These are phyloP conservation scores for Brachyopa scutellaris DNA, from an alignment of 2,888 invertebrate genomes.

Conservation along the genomic window DNA sequence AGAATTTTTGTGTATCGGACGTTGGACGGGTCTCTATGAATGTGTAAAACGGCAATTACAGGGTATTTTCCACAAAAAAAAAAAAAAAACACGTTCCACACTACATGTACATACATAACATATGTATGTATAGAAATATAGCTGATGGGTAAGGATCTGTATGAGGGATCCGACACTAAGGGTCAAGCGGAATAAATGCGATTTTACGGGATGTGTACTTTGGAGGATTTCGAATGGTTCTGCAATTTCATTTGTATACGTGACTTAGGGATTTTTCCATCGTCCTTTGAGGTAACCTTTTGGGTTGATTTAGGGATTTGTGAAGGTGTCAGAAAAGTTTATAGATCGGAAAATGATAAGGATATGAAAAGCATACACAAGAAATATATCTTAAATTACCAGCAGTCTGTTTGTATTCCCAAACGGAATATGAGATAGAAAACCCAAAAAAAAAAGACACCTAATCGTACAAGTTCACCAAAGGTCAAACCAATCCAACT, in stretches of 20 bases:
- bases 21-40: neutral
- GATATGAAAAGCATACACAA: slow-evolving; percentile 1
- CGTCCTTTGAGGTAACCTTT: slow-evolving; percentile 1
- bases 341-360: slow-evolving; percentile 36
- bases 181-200: slow-evolving; percentile 53
- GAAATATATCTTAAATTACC: neutral
- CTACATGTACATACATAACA: too few relatives aligned
- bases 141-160: too few relatives aligned
- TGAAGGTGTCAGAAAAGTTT: slow-evolving; percentile 51
- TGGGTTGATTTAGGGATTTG: slow-evolving; percentile 34
- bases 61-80: neutral
- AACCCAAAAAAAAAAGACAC: neutral
- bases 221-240: neutral
- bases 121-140: too few relatives aligned
- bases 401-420: neutral
- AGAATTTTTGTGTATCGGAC: slow-evolving; percentile 33
- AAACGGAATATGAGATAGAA: neutral
- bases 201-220: slow-evolving; percentile 25
- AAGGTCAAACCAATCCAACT: neutral
- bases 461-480: neutral
- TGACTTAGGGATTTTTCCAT: slow-evolving; percentile 1
- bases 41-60: slow-evolving; percentile 47
- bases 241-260: slow-evolving; percentile 19
- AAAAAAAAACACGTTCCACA: slow-evolving; percentile 3
- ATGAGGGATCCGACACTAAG: neutral